phyloP scores from a whole-genome alignment of 1,140 invertebrate genomes.

The Zaprionus davidi region DNA sequence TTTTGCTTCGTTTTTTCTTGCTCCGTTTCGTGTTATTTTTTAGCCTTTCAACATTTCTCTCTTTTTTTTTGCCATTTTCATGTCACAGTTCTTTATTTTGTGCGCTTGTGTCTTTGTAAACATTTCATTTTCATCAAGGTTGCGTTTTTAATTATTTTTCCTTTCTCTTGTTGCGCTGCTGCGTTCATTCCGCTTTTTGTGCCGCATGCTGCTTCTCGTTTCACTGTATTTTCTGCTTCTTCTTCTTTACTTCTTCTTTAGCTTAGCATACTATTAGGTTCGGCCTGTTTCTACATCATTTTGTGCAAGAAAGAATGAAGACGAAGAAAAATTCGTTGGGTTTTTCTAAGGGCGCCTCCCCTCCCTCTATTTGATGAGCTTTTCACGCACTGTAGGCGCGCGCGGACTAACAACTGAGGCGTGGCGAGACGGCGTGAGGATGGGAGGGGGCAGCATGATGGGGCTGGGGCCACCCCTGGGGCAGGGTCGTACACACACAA shows the following conservation, averaged over 20 bases:
- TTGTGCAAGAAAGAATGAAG: slow-evolving; percentile 51
- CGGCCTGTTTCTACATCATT: slow-evolving; percentile 77
- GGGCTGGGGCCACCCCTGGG: slow-evolving; percentile 37
- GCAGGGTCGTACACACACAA: slow-evolving; percentile 52
- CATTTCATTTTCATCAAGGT: slow-evolving; percentile 83
- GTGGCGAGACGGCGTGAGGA: slow-evolving; percentile 2
- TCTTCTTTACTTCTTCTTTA: slow-evolving; percentile 23
- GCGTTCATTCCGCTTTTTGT: slow-evolving; percentile 46
- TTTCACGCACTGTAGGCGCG: slow-evolving; percentile 75
- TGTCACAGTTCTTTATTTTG: slow-evolving; percentile 66
- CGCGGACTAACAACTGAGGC: slow-evolving; percentile 59
- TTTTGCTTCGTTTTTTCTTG: slow-evolving; percentile 23
- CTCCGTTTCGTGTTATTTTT: slow-evolving; percentile 46
- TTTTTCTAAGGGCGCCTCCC: slow-evolving; percentile 38
- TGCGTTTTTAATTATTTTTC: slow-evolving; percentile 84
- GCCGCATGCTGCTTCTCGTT: slow-evolving; percentile 12
- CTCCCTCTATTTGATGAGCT: slow-evolving; percentile 69
- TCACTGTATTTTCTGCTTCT: slow-evolving; percentile 17
- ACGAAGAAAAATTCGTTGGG: slow-evolving; percentile 34
- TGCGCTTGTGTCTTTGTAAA: slow-evolving; percentile 72
- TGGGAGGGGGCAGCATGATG: slow-evolving; percentile 2
- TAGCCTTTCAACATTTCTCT: slow-evolving; percentile 64
- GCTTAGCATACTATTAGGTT: slow-evolving; percentile 71
- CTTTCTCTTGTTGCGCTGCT: slow-evolving; percentile 72
- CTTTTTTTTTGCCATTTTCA: slow-evolving; percentile 33